phyloP scores from a whole-genome alignment of 2,113 vertebrate species.

The Oreochromis tanganicae region DNA sequence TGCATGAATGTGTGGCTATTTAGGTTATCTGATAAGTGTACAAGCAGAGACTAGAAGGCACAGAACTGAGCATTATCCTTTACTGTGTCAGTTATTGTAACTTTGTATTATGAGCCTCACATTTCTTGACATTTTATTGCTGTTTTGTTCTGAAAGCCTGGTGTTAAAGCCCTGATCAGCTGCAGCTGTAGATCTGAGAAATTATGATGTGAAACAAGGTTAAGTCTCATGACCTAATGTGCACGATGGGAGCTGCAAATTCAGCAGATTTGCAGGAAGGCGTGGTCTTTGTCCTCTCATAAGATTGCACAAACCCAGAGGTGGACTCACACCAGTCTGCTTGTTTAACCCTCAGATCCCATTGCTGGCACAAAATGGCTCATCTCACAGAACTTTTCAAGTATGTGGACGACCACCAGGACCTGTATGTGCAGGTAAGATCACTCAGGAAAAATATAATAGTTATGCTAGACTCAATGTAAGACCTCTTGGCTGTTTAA shows the following conservation, averaged over 20 bases:
- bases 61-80: neutral
- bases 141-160: neutral
- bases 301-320: neutral
- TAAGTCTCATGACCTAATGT: neutral
- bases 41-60: neutral
- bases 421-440: slow-evolving; percentile 84
- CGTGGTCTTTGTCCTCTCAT: slow-evolving; percentile 5
- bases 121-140: neutral
- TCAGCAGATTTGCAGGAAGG: slow-evolving; percentile 26
- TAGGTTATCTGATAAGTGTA: neutral
- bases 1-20: neutral
- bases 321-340: neutral
- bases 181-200: neutral
- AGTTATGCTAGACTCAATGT: neutral
- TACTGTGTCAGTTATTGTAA: neutral
- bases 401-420: slow-evolving; percentile 89
- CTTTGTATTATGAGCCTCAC: neutral
- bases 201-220: neutral
- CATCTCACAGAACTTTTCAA: slow-evolving; percentile 79
- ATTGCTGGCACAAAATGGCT: slow-evolving; percentile 71
- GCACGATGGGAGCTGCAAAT: neutral
- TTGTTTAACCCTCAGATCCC: slow-evolving; percentile 27
- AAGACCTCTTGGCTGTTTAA: neutral
- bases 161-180: neutral
- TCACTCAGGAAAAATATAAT: neutral